Conservation (phyloP, 2,888 invertebrate species). For the Orthosia gracilis region DNA sequence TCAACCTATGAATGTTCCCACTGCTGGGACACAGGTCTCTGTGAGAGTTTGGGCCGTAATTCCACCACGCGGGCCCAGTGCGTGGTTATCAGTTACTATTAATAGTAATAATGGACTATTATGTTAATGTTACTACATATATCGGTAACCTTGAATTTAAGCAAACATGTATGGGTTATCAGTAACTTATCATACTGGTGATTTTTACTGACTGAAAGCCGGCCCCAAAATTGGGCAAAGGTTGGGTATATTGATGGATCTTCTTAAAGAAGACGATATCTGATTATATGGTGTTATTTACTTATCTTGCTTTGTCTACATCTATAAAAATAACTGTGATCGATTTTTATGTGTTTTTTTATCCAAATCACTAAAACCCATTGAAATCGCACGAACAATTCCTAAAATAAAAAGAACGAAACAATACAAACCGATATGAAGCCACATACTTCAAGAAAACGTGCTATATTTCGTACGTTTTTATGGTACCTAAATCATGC, state of each 20-base stretch:
- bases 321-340: too few species aligned
- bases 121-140: neutral
- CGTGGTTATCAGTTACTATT: too few species aligned
- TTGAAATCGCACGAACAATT: neutral
- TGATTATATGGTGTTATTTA: too few species aligned
- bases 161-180: slow-evolving; percentile 20
- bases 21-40: too few species aligned
- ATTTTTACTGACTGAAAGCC: slow-evolving; percentile 5
- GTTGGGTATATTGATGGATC: too few species aligned
- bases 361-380: neutral
- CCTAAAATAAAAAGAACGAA: neutral
- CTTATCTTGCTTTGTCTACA: neutral
- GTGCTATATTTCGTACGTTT: neutral
- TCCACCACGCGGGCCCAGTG: too few species aligned
- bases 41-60: too few species aligned
- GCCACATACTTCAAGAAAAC: slow-evolving; percentile 4
- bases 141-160: slow-evolving; percentile 20
- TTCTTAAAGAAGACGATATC: too few species aligned
- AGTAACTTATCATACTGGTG: slow-evolving; percentile 12
- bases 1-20: too few species aligned
- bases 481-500: neutral
- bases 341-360: neutral
- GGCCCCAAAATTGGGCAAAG: too few species aligned
- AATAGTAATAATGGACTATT: neutral
- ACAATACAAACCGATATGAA: slow-evolving; percentile 14